Base-by-base conservation (phyloP, 2,888 invertebrate genomes). In the Tetanocera ferruginea region DNA sequence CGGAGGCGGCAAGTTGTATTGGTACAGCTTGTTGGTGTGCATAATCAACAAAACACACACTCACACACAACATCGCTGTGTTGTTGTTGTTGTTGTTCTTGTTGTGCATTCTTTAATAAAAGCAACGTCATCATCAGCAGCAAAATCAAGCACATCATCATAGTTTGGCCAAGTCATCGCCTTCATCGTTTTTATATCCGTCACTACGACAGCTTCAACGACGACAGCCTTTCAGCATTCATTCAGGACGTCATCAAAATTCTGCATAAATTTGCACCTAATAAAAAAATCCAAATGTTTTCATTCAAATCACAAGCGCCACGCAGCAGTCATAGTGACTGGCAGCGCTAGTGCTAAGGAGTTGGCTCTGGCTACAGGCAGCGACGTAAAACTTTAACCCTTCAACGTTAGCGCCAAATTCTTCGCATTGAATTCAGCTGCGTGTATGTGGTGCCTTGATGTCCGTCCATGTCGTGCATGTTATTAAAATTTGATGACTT, bases 191-290 rank as follows among this genome's bases (percentile, higher is more conserved):
- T 19, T 17, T 25, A 14, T 23, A n/a, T 23, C 43, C 67, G 34
- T 5, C 37, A 37, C 31, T 31, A 2, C 37, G 17, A 34, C 19
- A n/a, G 19, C 66, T 11, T n/a, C 37, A 19, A 19, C 19, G 66
- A 31, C 37, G 17, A 66, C 37, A 5, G 34, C 34, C 66, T 17
- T 49, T 43, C 9, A 37, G 11, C 23, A 14, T 49, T 52, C 52
- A 17, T 52, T 52, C 23, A 52, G 17, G 17, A 51, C 31, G 14
- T 51, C 87, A 86, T 86, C 84, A 85, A 86, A 86, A 86, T 86
- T 86, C 87, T 85, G 87, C 85, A 86, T 86, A 87, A 87, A 87
- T 86, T 86, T 87, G 84, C 87, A 87, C 85, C 84, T 84, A 84
- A 87, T 86, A 87, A 87, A 87, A 37, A 86, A 84, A 84, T 87